Percentiles rank a stretch among this genome's conserved stretches.
Conservation (phyloP, 2,113 vertebrate species). For the Eulemur rufifrons region DNA sequence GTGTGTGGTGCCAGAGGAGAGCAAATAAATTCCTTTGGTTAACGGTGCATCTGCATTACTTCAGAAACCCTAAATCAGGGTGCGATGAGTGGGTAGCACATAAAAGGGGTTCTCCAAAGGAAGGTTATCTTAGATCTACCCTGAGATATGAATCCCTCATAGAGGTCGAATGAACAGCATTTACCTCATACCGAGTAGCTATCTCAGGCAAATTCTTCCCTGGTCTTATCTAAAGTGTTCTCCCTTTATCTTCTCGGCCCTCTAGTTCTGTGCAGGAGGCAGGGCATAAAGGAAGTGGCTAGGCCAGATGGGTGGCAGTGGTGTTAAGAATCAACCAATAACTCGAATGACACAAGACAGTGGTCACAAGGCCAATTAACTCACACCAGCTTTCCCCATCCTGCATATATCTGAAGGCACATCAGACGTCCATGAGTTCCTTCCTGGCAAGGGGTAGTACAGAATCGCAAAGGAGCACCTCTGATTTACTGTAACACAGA, state of each 20-base stretch:
- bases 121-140: not conserved
- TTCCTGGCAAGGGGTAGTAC: slow-evolving; percentile 40
- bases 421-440: slow-evolving; percentile 23
- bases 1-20: not conserved
- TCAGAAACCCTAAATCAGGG: not conserved
- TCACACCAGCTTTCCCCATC: slow-evolving; percentile 58
- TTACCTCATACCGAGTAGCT: not conserved
- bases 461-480: not conserved
- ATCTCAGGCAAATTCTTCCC: not conserved
- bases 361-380: slow-evolving; percentile 66
- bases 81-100: not conserved
- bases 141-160: not conserved
- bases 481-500: slow-evolving; percentile 53
- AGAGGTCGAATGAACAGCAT: not conserved
- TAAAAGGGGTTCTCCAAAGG: not conserved
- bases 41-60: not conserved
- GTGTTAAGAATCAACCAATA: slow-evolving; percentile 49
- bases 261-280: slow-evolving; percentile 43
- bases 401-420: slow-evolving; percentile 46
- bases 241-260: not conserved
- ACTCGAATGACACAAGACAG: slow-evolving; percentile 50
- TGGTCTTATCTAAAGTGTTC: not conserved
- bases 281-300: not conserved
- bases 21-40: not conserved
- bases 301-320: not conserved